Base-by-base conservation (phyloP, 2,888 invertebrate genomes). In the Cephus sareptanus region DNA sequence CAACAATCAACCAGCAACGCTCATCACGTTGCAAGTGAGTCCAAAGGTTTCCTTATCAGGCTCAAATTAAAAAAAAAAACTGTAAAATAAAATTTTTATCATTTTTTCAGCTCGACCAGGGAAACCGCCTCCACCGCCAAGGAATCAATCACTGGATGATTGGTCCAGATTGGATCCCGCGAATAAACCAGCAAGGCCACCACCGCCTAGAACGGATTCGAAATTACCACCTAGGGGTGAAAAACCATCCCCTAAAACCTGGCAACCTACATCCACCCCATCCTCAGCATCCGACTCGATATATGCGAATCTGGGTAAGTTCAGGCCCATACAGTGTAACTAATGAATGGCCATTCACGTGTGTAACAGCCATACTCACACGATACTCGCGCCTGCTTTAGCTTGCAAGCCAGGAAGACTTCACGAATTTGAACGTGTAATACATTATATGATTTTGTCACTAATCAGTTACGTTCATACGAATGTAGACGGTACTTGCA, bases 291-390 rank as follows among this genome's bases (percentile, higher is more conserved):
- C 87, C 76, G 91, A 91, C 85, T 91, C 90, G 84, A 91, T 97
- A 88, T 97, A 97, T 92, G 97, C 96, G 83, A 97, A 97, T 93
- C 93, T 96, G 91, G 96, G 94, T 94, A 92, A 94, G 93, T 92
- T 90, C 85, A 89, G 91, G 88, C 90, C 91, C 84, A 91, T 91
- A 85, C 91, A 91, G 88, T 91, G 91, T 88, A 91, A 91, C 89
- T 91, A 90, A 91, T 87, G 81, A 83, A 75, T 78, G 81, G 79
- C 80, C 80, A 81, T 81, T 77, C 78, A 78, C 80, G 79, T 77
- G 79, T 78, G 79, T 86, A 87, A 86, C 85, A 87, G 87, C 87
- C 87, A 86, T 85, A 86, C 87, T 87, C 87, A 87, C 87, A 86
- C 85, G 85, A 85, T 84, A 87, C 84, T 86, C 85, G 86, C 88